Percentiles rank a stretch among this genome's conserved stretches.
These are phyloP conservation scores for Euphysa ruthae DNA, from an alignment of 30 jellyfish, hydroid and myxozoan species.

Conservation along the genomic window DNA sequence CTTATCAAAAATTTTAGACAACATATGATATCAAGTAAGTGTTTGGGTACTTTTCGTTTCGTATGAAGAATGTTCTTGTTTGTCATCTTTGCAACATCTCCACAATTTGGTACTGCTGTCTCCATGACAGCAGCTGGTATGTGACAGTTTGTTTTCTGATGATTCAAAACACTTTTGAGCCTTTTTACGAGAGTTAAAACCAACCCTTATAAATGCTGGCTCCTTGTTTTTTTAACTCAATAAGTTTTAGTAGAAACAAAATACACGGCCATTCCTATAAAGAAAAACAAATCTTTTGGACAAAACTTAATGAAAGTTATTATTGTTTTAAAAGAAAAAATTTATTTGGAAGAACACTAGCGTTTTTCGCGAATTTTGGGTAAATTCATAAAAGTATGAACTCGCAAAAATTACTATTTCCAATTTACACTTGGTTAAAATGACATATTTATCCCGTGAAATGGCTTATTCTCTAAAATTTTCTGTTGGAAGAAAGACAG, in stretches of 20 bases:
- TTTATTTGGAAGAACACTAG: no score
- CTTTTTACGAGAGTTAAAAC: background rate
- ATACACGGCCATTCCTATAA: background rate
- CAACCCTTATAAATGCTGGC: background rate
- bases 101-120: background rate
- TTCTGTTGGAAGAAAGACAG: no score
- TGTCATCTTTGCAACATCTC: background rate
- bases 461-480: no score
- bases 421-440: no score
- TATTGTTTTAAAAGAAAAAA: no score
- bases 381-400: no score
- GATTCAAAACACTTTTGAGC: background rate
- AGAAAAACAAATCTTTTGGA: background rate
- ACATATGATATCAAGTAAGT: background rate
- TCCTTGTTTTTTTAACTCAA: background rate
- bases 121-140: background rate
- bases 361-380: no score
- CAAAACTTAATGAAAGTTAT: background rate
- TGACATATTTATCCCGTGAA: no score
- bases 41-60: background rate
- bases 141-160: background rate
- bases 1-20: background rate
- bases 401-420: no score
- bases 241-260: background rate
- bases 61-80: background rate